Evolutionary conservation across 1,140 invertebrate genomes (phyloP), one percentile per base, ranked within the genome.

Genomic region (Lepidurus couesii): DNA sequence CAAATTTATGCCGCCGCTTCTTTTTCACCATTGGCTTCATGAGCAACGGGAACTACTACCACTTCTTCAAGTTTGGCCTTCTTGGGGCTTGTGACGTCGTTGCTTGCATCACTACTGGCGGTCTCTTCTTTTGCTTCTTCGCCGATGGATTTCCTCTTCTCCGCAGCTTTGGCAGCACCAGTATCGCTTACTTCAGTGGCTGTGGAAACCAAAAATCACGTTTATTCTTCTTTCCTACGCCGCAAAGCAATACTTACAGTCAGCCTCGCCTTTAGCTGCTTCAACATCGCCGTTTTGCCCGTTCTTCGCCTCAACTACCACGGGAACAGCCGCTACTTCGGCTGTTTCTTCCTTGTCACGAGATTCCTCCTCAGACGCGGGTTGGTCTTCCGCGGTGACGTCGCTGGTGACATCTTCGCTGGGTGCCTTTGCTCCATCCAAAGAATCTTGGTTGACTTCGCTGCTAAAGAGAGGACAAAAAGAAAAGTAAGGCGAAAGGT

Each of bases 401-500:
- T 74, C 78, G 44, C 73, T 75, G 75, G 45, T 65, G 45, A 53
- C 76, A 34, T 45, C 76, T n/a, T 77, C 76, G 21, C 76, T 26
- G 44, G 78, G 44, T 43, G 74, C 78, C 43, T 74, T 44, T 7
- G 73, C 78, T 34, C 73, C 78, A 13, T 79, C 78, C 24, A 79
- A 47, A 11, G 78, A 79, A 42, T 79, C 78, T 42, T 79, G 78
- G 78, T 79, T 79, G 42, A 79, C 44, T 73, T 79, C 78, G 74
- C 78, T 79, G 74, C 47, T n/a, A 43, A 13, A 77, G 42, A 5
- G 13, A 47, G 11, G 9, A 11, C 10, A 16, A 26, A n/a, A 24
- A 53, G 42, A 47, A n/a, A 47, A n/a, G 21, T n/a, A 65, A 9
- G 7, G 16, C 1, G 21, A 65, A 65, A 9, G 7, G 16, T 1